Evolutionary conservation across 2,797 vertebrate species (phyloP), one percentile per base, ranked within the genome.

Genomic region (Sebastes iracundus): DNA sequence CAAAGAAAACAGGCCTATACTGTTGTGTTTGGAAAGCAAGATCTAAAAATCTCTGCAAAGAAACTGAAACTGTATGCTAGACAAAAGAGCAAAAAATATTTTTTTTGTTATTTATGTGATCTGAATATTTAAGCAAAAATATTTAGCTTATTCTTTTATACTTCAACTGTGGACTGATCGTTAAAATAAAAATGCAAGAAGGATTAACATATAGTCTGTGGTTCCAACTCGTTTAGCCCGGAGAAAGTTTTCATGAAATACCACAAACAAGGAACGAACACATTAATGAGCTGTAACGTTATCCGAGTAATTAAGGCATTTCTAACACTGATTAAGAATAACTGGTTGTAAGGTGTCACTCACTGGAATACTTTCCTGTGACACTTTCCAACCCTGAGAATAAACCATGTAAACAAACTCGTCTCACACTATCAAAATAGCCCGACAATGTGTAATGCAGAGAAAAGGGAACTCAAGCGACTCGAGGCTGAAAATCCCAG

Each of bases 381-480:
- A 87, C 87, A 90, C 87, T 72, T 83, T 90, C 84, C 65, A 87
- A 59, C 85, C 66, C 91, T 89, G 84, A 92, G 88, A 94, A 93
- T 91, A 90, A 91, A 91, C 83, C 79, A 82, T 92, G 92, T 93
- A 93, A 94, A 95, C 93, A 95, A 93, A 93, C 87, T 92, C 27
- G 81, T 88, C 87, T 89, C 83, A 64, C 89, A 81, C 88, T 86
- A 90, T 94, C 55, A 88, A 94, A 95, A 95, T 95, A 94, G 90
- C 86, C 88, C 81, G 91, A 86, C 91, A 75, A 83, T 92, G 90
- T 91, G 94, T 93, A 94, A 94, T 93, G 93, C 88, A 88, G 90
- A 90, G 89, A 94, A 94, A 93, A 92, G 61, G 81, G 90, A 88
- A 84, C 89, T 84, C 75, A 53, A 84, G 73, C 64, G 65, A 87